phyloP scores from a whole-genome alignment of 2,113 vertebrate genomes.

The Chrysochloris asiatica region DNA sequence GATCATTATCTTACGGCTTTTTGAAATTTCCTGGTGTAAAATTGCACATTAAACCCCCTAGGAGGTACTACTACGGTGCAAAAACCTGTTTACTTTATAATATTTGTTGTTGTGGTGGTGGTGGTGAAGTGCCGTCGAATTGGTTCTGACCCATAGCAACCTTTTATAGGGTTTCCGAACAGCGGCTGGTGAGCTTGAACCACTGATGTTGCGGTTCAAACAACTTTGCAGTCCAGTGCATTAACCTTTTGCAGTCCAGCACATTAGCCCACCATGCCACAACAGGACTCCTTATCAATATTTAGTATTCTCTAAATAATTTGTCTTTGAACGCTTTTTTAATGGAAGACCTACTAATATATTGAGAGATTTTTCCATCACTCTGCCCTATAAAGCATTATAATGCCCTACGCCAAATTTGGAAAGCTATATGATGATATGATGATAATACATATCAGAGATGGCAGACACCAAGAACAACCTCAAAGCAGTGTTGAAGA shows the following conservation, averaged over 20 bases:
- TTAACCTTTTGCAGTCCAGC: too few species aligned
- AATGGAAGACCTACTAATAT: background rate
- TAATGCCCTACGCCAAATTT: background rate
- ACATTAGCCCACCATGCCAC: too few species aligned
- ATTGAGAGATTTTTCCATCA: background rate
- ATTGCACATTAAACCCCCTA: background rate
- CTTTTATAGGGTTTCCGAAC: too few species aligned
- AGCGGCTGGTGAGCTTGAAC: too few species aligned
- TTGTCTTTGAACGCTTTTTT: background rate
- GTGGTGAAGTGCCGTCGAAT: too few species aligned
- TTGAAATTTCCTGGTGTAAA: background rate
- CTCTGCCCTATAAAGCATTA: background rate
- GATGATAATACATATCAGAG: background rate
- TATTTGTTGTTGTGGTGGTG: too few species aligned
- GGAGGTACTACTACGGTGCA: background rate
- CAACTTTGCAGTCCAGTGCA: too few species aligned
- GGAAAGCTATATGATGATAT: background rate
- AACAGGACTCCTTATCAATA: too few species aligned
- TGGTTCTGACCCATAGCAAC: too few species aligned
- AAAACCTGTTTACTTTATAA: background rate
- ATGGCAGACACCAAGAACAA: background rate
- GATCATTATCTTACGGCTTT: background rate
- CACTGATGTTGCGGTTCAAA: too few species aligned
- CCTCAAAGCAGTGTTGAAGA: slow-evolving; percentile 28
- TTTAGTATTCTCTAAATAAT: background rate